Evolutionary conservation across 2,888 invertebrate genomes (phyloP), one percentile per base, ranked within the genome.

Genomic region (Standfussiana lucernea): DNA sequence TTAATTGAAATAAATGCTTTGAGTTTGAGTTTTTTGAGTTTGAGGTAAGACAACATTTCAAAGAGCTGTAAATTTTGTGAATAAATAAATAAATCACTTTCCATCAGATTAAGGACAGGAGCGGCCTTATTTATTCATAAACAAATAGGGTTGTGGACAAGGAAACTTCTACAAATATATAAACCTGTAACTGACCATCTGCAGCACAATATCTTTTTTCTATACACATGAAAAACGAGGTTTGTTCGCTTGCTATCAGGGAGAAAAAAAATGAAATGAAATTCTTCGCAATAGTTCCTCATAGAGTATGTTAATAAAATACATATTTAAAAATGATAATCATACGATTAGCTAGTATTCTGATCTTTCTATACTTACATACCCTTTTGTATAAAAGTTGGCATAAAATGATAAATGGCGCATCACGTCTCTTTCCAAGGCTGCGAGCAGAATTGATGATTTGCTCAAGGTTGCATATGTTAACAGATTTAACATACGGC

Each of bases 331-430:
- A 24, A 53, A 56, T 13, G 28, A 56, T 28, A 15, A 56, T 15
- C 13, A 4, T n/a, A 8, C 0, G n/a, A 50, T 61, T 8, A 28
- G 28, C 0, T 32, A 24, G 18, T 40, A n/a, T 11, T n/a, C 21
- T 3, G 2, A 61, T 47, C 3, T 32, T 4, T 32, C 11, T 37
- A 18, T 28, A 42, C 66, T n/a, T 13, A 37, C 45, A 21, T 11
- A 79, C 21, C 15, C 10, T 45, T 56, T 15, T 45, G n/a, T n/a
- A n/a, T n/a, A n/a, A n/a, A n/a, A 74, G 32, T 59, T 2, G 32
- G 13, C 56, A 64, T 53, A 45, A 45, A 64, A 77, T 82, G 82
- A 82, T 78, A 78, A 64, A 82, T 82, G 32, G 37, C 37, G 5
- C 11, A 10, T 1, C 37, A 28, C 47, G 32, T 64, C 45, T 74